These are phyloP conservation scores for Euwallacea fornicatus DNA, from an alignment of 1,140 invertebrate species.

Conservation along the genomic window DNA sequence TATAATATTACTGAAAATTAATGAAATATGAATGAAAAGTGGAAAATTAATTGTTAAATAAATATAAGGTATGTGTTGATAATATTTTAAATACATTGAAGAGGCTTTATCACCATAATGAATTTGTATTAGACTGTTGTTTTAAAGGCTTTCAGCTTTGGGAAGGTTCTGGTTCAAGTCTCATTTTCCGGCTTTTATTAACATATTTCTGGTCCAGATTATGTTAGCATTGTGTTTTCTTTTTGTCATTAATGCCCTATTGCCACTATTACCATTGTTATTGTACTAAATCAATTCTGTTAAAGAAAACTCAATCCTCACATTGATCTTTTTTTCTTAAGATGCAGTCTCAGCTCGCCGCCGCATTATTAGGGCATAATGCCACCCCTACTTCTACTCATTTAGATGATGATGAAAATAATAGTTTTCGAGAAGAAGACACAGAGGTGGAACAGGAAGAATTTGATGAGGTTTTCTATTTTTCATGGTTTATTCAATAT, in stretches of 20 bases:
- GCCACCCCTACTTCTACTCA: constrained; percentile 42
- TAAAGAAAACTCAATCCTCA: constrained; percentile 17
- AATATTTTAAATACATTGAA: too few species aligned
- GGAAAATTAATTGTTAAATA: too few species aligned
- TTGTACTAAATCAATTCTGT: background rate
- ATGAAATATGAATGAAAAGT: too few species aligned
- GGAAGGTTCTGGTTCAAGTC: constrained; percentile 28
- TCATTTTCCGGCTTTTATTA: constrained; percentile 10
- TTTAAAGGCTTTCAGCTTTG: constrained; percentile 18
- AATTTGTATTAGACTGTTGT: too few species aligned
- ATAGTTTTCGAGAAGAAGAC: constrained; percentile 61
- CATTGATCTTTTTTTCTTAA: constrained; percentile 39
- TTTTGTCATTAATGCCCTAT: background rate
- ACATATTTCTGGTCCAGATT: background rate
- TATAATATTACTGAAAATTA: too few species aligned
- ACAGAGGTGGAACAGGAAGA: constrained; percentile 58
- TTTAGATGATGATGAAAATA: constrained; percentile 51
- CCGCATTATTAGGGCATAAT: constrained; percentile 52
- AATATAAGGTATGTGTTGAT: too few species aligned
- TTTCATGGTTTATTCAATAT: background rate
- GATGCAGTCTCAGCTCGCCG: constrained; percentile 54
- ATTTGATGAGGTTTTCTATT: constrained; percentile 59
- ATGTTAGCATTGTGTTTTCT: constrained; percentile 21
- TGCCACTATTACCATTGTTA: background rate
- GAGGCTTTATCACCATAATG: too few species aligned